phyloP scores from a whole-genome alignment of 2,888 invertebrate genomes.

The Imbricaverruca yamaguchii region DNA sequence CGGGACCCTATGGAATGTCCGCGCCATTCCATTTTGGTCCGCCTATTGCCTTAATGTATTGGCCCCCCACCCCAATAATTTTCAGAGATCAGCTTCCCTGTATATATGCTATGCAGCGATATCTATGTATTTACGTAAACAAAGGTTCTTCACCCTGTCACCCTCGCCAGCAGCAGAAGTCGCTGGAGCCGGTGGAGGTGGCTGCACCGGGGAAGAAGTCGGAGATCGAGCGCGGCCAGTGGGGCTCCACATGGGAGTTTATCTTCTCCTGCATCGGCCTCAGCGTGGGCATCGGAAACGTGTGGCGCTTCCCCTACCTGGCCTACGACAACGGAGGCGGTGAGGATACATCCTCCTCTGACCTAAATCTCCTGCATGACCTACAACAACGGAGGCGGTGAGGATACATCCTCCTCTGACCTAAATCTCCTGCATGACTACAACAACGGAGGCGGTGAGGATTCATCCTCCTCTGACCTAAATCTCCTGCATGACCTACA shows the following conservation, averaged over 20 bases:
- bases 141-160: too few species aligned
- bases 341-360: slow-evolving; percentile 21
- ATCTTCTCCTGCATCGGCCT: slow-evolving; percentile 39
- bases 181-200: neutral
- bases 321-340: slow-evolving; percentile 38
- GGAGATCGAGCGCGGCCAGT: slow-evolving; percentile 38
- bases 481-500: slow-evolving; percentile 36
- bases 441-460: too few species aligned
- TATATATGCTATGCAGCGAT: too few species aligned
- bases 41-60: too few species aligned
- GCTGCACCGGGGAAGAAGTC: neutral
- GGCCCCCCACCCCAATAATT: too few species aligned
- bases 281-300: slow-evolving; percentile 38
- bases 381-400: slow-evolving; percentile 37
- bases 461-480: too few species aligned
- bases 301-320: slow-evolving; percentile 36
- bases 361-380: slow-evolving; percentile 35
- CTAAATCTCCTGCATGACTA: too few species aligned
- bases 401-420: slow-evolving; percentile 21
- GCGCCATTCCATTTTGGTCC: too few species aligned
- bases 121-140: too few species aligned
- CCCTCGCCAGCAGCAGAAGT: neutral
- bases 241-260: slow-evolving; percentile 43
- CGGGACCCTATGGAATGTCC: too few species aligned
- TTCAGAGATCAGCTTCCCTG: too few species aligned